Evolutionary conservation across 2,113 vertebrate species (phyloP), one percentile per base, ranked within the genome.

Genomic region (Oryzias javanicus): DNA sequence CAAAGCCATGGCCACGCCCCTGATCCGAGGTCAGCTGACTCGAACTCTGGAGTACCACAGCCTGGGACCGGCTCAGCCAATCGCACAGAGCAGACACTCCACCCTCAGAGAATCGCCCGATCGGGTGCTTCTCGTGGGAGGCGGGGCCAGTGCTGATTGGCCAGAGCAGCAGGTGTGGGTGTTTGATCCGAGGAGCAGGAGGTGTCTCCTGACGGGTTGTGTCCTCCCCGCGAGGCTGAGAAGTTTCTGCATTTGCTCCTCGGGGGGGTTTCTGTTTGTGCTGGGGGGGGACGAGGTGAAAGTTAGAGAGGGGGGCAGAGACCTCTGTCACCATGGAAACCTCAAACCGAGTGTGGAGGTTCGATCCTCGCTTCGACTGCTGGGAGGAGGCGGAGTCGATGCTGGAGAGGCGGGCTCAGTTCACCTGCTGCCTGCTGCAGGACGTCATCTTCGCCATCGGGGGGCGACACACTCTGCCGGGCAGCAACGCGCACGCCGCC

Each of bases 241-340:
- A 76, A 86, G 90, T 57, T 94, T 95, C 74, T 91, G 95, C 0
- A 85, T 94, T 8, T 97, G 95, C 1, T 91, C 92, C 0, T 82
- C 91, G 17, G 96, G 93, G 0, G 95, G 96, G 57, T 99, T 98
- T 76, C 88, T 99, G 20, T 99, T 95, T 0, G 88, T 98, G 27
- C 72, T 98, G 6, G 96, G 96, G 0, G 96, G 95, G 27, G 94
- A 98, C 67, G 94, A 96, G 82, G 74, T 90, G 10, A 79, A 60
- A 65, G 89, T 90, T 14, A 83, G 71, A 16, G 57, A 65, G 0
- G 1, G 71, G 68, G 0, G 83, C 52, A 2, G 84, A 86, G 1
- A 88, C 89, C 67, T 67, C 42, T 0, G 41, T 22, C 12, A 25
- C 58, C 0, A 64, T 78, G 17, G 51, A 3, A 0, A 86, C 93